Percentiles rank a stretch among this genome's conserved stretches.
Evolutionary conservation across 2,797 vertebrate species (phyloP).

Genomic region (Syngnathus rostellatus): DNA sequence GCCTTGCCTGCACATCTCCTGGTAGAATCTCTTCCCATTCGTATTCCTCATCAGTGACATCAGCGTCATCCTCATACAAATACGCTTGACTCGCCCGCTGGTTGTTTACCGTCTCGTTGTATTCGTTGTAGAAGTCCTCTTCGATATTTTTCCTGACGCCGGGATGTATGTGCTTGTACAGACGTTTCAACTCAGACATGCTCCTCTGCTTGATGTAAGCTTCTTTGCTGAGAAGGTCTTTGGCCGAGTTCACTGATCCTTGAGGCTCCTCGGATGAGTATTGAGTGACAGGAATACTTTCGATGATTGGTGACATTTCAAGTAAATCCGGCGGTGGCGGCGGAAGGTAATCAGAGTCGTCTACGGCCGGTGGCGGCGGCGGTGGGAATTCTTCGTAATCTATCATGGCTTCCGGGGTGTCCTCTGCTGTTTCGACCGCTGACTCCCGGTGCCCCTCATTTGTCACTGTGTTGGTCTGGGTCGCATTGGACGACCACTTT

Average conservation of each 20-base stretch:
- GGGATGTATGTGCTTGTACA: conserved; percentile 81
- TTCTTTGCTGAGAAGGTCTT: conserved; percentile 62
- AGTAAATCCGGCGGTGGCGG: conserved; percentile 74
- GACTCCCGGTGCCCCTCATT: conserved; percentile 55
- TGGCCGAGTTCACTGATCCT: conserved; percentile 47
- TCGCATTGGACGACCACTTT: conserved; percentile 68
- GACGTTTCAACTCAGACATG: conserved; percentile 75
- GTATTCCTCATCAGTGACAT: conserved; percentile 63
- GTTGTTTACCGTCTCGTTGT: conserved; percentile 61
- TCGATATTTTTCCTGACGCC: conserved; percentile 80
- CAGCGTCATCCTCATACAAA: conserved; percentile 69
- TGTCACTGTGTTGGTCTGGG: conserved; percentile 56
- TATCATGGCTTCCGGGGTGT: conserved; percentile 19
- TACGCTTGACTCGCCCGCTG: conserved; percentile 60
- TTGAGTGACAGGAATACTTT: conserved; percentile 55
- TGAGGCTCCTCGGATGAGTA: conserved; percentile 66
- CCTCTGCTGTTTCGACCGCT: conserved; percentile 36
- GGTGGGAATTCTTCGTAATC: conserved; percentile 70
- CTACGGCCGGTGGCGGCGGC: conserved; percentile 50
- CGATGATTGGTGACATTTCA: conserved; percentile 64
- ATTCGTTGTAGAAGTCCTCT: conserved; percentile 71
- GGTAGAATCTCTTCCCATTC: conserved; percentile 81
- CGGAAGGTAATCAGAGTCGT: conserved; percentile 73
- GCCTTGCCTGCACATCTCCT: conserved; percentile 79
- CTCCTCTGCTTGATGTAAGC: conserved; percentile 75